Base-by-base conservation (phyloP, 2,797 vertebrate genomes). In the Alosa sapidissima region DNA sequence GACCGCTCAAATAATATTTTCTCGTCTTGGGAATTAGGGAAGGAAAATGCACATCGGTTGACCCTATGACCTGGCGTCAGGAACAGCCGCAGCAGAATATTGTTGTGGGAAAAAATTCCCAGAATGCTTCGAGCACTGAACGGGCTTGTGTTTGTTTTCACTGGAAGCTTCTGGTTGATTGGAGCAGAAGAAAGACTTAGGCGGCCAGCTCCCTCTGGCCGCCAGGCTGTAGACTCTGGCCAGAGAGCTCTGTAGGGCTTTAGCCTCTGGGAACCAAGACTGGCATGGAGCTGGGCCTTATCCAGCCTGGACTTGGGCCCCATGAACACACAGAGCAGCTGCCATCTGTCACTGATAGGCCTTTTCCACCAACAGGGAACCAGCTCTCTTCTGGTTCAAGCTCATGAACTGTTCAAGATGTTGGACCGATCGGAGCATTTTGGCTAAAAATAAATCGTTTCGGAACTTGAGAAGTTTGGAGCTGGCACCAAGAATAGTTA, bases 61-160 rank as follows among this genome's bases (percentile, higher is more conserved):
- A 82, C 83, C 81, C 60, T 41, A 19, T 84, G 87, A 86, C 85
- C 72, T 9, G 41, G 41, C 41, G 9, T 16, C 72, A 78, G 72
- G 72, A 78, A 47, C 72, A 78, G 72, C 72, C 41, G 41, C 72
- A 47, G 14, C 41, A 1, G 19, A 41, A 45, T 14, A 85, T 81
- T 88, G 81, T 90, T 89, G 83, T 81, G 5, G 51, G 86, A 65
- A 82, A 83, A 78, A 84, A 84, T 82, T 54, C 45, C 54, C 81
- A 54, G 82, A 86, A 84, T 83, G 81, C 81, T 86, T 83, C 52
- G 60, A 83, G 21, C 41, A 78, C 58, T 45, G 82, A 85, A 86
- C 52, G 82, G 52, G 81, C n/a, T 49, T 83, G 83, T 86, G 86
- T 89, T 88, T 84, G 87, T 88, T 88, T 90, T 82, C 36, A 86